Base-by-base conservation (phyloP, 30 jellyfish, hydroid and myxozoan species). In the Mastigias papua region DNA sequence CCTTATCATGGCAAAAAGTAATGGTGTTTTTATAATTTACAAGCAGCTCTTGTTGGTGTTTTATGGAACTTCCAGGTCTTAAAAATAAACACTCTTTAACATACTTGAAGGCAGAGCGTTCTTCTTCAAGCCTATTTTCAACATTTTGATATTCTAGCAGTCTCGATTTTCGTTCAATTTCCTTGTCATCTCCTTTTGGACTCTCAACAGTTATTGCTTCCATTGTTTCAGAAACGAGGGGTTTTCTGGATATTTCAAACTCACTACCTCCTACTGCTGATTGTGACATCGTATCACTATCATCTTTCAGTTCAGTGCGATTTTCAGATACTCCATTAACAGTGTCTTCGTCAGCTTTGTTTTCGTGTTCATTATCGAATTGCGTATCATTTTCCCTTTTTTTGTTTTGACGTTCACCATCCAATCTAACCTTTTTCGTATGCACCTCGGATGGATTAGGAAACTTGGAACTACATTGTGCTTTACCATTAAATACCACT, bases 51-150 rank as follows among this genome's bases (percentile, higher is more conserved):
- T 63, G 28, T 30, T 79, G 81, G 51, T 78, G 97, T 73, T 68
- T 29, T 15, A 28, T 72, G 63, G 79, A 30, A 33, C 91, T 75
- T 15, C 97, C 92, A 66, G 92, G 97, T 33, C 84, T 51, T 5
- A 17, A 16, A 7, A 28, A 20, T 29, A 48, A 32, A n/a, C 84
- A 65, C 25, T 46, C 42, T 17, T 78, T 78, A 5, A 70, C 68
- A 66, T 23, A 49, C 26, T 86, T 21, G 58, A 88, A 88, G 13
- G 97, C 97, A 30, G 97, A 88, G 25, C 42, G 58, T 30, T 50
- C 71, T 16, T 26, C 92, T 22, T 35, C 6, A 37, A 42, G 13
- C 13, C 13, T 42, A 4, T 15, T 15, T 42, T 42, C 54, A 8
- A 42, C 13, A 8, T 15, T 42, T 8, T 42, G 54, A 15, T 42